Conservation (phyloP, 1,140 invertebrate species). For the Sinonovacula constricta region DNA sequence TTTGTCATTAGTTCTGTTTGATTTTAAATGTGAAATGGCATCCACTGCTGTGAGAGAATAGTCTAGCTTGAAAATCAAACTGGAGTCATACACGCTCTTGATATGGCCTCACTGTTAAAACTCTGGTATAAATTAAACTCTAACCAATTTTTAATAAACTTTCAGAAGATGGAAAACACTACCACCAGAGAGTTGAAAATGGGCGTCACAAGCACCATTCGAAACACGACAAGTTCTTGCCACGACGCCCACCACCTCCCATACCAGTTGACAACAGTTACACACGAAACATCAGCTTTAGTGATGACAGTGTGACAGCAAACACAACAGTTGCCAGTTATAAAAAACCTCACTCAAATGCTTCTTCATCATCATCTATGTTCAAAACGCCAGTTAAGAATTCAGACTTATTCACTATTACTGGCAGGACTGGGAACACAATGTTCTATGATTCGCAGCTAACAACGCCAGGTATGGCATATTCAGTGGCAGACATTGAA, state of each 20-base stretch:
- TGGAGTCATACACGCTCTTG: no score
- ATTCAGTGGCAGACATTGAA: constrained; percentile 70
- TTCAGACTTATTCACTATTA: constrained; percentile 44
- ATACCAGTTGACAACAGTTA: constrained; percentile 49
- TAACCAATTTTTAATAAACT: no score
- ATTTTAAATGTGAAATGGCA: no score
- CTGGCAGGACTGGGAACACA: constrained; percentile 42
- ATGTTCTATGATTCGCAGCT: constrained; percentile 55
- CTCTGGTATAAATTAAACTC: no score
- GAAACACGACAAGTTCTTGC: constrained; percentile 9
- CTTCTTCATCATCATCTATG: constrained; percentile 9
- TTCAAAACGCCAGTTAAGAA: constrained; percentile 37
- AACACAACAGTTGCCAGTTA: constrained; percentile 67
- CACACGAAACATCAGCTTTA: constrained; percentile 72
- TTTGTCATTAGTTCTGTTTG: no score
- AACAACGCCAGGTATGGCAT: constrained; percentile 61
- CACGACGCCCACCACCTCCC: constrained; percentile 40
- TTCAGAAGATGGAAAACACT: constrained; percentile 56
- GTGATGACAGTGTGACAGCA: constrained; percentile 74
- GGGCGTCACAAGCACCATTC: constrained; percentile 12
- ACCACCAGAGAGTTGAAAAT: constrained; percentile 1
- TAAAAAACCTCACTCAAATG: constrained; percentile 26
- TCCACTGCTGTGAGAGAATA: no score
- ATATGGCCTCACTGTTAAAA: no score
- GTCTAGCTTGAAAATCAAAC: no score